Evolutionary conservation across 2,888 invertebrate species (phyloP), one percentile per base, ranked within the genome.

Genomic region (Trissolcus brochymenae): DNA sequence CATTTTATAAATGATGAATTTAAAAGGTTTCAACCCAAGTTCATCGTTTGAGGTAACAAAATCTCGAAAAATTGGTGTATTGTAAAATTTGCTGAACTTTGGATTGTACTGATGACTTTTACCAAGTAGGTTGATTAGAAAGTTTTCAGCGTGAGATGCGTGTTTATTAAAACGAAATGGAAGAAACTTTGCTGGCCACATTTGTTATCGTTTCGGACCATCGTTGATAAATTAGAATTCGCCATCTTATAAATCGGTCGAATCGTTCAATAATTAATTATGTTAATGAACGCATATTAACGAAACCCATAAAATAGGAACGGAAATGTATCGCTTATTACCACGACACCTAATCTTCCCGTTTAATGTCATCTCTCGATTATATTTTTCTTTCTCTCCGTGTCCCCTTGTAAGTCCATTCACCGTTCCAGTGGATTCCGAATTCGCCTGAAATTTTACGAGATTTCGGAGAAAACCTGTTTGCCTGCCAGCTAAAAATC

Each of bases 381-480:
- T 64, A 72, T 64, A 76, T 68, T 73, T 65, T 65, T 70, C 64
- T 55, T 68, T 62, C 53, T 57, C 49, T 19, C 64, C 50, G 59
- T 60, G 65, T 61, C 60, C 59, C 70, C 77, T 77, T 62, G 50
- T 35, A 35, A 29, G 17, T 66, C 74, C 78, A 74, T 78, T 78
- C 73, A 74, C 78, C 73, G 64, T 56, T 50, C 57, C 57, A 40
- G 25, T 41, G 17, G 77, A 79, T 81, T 75, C 78, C 80, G 76
- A 80, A 74, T 72, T 68, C 80, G 62, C 71, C 76, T 78, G 79
- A 82, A 35, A 82, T 81, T 84, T 82, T 82, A 83, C 81, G 81
- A 79, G 80, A 81, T 81, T 82, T 80, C 71, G 76, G 79, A 77
- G 81, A 81, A 84, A 83, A 84, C 83, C 84, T 82, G 84, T 84